phyloP scores from a whole-genome alignment of 2,888 invertebrate genomes.

The Elegia similella region DNA sequence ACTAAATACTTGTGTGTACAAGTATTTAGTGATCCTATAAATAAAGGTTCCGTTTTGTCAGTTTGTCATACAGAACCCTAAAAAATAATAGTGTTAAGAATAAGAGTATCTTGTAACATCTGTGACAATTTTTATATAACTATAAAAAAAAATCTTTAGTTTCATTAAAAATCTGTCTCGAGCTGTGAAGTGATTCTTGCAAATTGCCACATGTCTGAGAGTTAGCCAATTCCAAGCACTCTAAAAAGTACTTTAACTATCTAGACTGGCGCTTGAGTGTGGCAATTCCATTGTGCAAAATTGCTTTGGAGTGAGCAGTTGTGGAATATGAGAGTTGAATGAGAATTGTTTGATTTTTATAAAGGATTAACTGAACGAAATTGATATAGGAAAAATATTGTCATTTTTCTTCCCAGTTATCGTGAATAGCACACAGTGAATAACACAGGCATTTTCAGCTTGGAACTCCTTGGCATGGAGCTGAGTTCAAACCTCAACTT shows the following conservation, averaged over 20 bases:
- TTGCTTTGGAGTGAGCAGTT: not conserved
- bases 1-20: no score
- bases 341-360: not conserved
- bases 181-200: not conserved
- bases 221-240: slow-evolving; percentile 1
- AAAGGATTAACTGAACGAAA: not conserved
- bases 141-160: no score
- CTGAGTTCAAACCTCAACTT: no score
- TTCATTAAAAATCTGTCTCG: not conserved
- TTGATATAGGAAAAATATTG: not conserved
- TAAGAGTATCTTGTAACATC: no score
- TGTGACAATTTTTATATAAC: no score
- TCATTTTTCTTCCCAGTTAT: not conserved
- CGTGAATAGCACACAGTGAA: not conserved
- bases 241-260: slow-evolving; percentile 1
- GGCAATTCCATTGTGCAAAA: slow-evolving; percentile 6
- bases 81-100: no score
- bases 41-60: no score
- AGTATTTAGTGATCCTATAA: no score
- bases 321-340: not conserved
- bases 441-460: no score
- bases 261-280: slow-evolving; percentile 1
- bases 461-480: no score
- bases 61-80: no score
- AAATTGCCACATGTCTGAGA: slow-evolving; percentile 8